A percentile compares a stretch with the other conserved stretches of the same genome.
Conservation (phyloP, 2,888 invertebrate species). For the Notocelia uddmanniana region DNA sequence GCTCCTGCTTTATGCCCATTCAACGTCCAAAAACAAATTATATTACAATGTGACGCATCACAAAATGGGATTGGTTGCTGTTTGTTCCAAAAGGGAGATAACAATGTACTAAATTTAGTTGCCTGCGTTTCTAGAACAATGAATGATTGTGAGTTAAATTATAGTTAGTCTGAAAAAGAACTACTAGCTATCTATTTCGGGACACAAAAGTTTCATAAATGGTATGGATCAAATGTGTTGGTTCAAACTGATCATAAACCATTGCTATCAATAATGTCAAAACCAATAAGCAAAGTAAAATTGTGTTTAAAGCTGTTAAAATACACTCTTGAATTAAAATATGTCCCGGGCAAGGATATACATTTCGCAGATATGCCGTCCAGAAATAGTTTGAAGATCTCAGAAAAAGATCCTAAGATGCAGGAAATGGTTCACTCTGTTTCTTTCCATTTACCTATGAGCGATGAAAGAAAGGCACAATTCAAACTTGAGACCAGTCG, state of each 20-base stretch:
- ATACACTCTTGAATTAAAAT: slow-evolving; percentile 16
- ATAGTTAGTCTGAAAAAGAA: slow-evolving; percentile 42
- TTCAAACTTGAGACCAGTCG: slow-evolving; percentile 25
- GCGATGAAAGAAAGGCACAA: slow-evolving; percentile 37
- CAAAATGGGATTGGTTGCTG: slow-evolving; percentile 34
- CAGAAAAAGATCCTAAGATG: slow-evolving; percentile 43
- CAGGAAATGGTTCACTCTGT: slow-evolving; percentile 45
- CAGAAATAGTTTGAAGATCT: slow-evolving; percentile 35
- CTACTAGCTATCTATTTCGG: too few relatives aligned
- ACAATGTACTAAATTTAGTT: slow-evolving; percentile 24
- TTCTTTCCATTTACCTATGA: slow-evolving; percentile 42
- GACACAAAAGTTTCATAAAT: too few relatives aligned
- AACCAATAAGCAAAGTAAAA: too few relatives aligned
- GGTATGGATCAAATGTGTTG: too few relatives aligned
- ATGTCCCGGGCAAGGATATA: too few relatives aligned
- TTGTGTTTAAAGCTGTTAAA: slow-evolving; percentile 23
- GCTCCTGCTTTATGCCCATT: slow-evolving; percentile 36
- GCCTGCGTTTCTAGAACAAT: slow-evolving; percentile 38
- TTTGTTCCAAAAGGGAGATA: slow-evolving; percentile 31
- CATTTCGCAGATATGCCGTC: slow-evolving; percentile 41
- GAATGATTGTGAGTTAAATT: slow-evolving; percentile 38
- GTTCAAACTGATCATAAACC: too few relatives aligned
- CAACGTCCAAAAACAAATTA: too few relatives aligned
- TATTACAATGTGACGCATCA: slow-evolving; percentile 45
- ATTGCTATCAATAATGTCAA: too few relatives aligned